Conservation (phyloP, 2,113 vertebrate genomes). For the Chroicocephalus ridibundus region DNA sequence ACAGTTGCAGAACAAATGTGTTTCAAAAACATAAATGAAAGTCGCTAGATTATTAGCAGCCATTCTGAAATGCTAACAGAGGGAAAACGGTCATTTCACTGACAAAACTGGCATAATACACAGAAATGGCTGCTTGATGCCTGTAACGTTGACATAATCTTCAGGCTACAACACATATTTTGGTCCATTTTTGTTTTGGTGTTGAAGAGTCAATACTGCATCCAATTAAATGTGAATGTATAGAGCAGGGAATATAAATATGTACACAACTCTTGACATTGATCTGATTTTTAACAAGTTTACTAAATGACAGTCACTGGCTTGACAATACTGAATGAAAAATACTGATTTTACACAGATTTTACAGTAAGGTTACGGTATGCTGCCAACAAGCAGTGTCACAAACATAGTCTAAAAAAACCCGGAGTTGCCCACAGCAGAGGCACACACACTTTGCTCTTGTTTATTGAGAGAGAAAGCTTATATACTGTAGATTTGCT, state of each 20-base stretch:
- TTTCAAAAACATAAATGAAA: constrained; percentile 39
- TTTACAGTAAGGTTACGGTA: constrained; percentile 66
- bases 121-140: neutral
- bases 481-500: constrained; percentile 80
- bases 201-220: neutral
- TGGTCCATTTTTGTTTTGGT: neutral
- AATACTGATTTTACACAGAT: constrained; percentile 77
- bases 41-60: neutral
- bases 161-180: neutral
- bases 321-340: constrained; percentile 80
- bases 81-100: neutral
- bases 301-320: constrained; percentile 73
- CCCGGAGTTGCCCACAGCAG: constrained; percentile 61
- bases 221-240: constrained; percentile 13
- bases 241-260: constrained; percentile 30
- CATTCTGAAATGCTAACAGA: neutral
- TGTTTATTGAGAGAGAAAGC: constrained; percentile 81
- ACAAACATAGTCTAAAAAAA: constrained; percentile 66
- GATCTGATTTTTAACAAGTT: constrained; percentile 74
- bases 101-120: neutral
- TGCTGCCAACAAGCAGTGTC: constrained; percentile 42
- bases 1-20: constrained; percentile 52
- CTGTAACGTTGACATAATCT: neutral
- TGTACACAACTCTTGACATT: constrained; percentile 72
- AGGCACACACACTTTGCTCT: constrained; percentile 77